A percentile compares a stretch with the other conserved stretches of the same genome.
phyloP scores from a whole-genome alignment of 2,113 vertebrate species.

The Petrocephalus zakoni region DNA sequence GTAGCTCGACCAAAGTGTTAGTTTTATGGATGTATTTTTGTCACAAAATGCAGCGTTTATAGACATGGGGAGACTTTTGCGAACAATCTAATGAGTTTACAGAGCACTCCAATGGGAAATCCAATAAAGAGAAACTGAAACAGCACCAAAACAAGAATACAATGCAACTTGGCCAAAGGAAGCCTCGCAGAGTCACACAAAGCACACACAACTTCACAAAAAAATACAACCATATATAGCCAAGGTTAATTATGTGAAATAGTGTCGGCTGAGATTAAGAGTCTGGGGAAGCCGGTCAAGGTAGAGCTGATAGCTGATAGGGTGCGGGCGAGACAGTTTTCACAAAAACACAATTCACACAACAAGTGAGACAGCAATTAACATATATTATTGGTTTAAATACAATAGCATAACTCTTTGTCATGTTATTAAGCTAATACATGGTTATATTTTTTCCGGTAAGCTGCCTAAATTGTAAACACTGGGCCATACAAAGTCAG shows the following conservation, averaged over 20 bases:
- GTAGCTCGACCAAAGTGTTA: neutral
- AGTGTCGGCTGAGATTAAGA: neutral
- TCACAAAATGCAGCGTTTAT: neutral
- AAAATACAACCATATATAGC: neutral
- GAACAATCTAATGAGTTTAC: neutral
- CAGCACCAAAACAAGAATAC: neutral
- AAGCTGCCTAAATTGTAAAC: neutral
- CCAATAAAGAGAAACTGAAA: neutral
- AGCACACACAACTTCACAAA: neutral
- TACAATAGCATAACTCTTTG: neutral
- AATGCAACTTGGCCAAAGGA: neutral
- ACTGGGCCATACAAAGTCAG: neutral
- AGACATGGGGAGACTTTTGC: neutral
- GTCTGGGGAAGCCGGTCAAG: neutral
- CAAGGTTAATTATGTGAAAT: neutral
- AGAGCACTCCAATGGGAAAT: neutral
- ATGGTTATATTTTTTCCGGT: neutral
- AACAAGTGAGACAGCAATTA: neutral
- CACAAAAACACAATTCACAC: neutral
- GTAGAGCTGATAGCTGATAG: neutral
- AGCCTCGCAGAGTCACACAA: neutral
- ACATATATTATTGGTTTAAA: neutral
- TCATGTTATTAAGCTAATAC: neutral
- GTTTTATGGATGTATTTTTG: neutral
- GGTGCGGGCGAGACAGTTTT: neutral